Base-by-base conservation (phyloP, 2,797 vertebrate genomes). In the Simalia tracyae region DNA sequence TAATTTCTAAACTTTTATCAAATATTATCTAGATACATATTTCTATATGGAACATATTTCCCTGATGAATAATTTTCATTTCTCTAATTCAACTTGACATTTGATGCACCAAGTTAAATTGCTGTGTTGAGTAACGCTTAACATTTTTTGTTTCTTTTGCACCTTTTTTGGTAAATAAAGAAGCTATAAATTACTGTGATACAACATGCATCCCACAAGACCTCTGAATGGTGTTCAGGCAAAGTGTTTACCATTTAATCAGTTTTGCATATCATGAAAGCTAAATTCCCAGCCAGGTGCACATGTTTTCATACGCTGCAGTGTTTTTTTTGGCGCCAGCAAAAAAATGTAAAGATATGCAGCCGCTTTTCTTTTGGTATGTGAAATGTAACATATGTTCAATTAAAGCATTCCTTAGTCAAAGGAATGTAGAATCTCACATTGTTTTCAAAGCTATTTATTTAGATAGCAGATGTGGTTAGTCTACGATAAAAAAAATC, bases 271-370 rank as follows among this genome's bases (percentile, higher is more conserved):
- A 85, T 95, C 93, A 60, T 86, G 86, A 93, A 90, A 95, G 90
- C 8, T 63, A 91, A 95, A 92, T 86, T 92, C 90, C 46, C 28
- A 92, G 88, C 95, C 87, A 91, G 95, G 92, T 94, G 91, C 36
- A 88, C 56, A 14, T 63, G 1, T 90, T 92, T 66, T 15, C 28
- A 59, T 90, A 92, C 4, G 2, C 92, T 93, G 92, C 90, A 59
- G 88, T n/a, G 93, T 46, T 24, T 89, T 64, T 81, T 61, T 81
- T 90, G 76, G 60, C 57, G 63, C 90, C 91, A 91, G 54, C 28
- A 91, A 93, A 95, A 76, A 89, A 56, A 9, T 90, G n/a, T 81
- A 76, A 93, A 89, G 85, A 64, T 94, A 91, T 93, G 91, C 1
- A n/a, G 6, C 91, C 0, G 0, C 0, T 46, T 91, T 90, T 76